Evolutionary conservation across 2,113 vertebrate genomes (phyloP).

Genomic region (Peromyscus polionotus): DNA sequence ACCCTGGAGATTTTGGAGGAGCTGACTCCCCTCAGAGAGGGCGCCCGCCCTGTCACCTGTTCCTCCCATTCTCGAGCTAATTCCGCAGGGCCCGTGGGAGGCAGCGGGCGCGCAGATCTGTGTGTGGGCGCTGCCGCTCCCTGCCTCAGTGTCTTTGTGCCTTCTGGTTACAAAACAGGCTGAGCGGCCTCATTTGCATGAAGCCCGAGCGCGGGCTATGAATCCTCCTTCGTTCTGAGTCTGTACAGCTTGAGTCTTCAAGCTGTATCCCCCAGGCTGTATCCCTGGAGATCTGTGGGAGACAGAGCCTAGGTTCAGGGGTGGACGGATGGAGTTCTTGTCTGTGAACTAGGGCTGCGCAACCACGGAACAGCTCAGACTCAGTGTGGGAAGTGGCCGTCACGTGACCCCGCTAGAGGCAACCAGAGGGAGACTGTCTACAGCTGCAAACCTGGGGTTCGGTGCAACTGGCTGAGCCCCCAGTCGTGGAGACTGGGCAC

Average conservation of each 20-base stretch:
- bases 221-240: conserved; percentile 62
- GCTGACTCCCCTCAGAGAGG: conserved; percentile 4
- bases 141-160: conserved; percentile 81
- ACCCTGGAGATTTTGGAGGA: conserved; percentile 4
- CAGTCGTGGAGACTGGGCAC: accelerated
- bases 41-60: conserved; percentile 81
- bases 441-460: background rate
- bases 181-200: conserved; percentile 81
- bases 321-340: background rate
- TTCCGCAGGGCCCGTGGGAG: conserved; percentile 79
- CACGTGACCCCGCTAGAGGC: background rate
- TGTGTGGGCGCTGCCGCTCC: conserved; percentile 63
- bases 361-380: background rate
- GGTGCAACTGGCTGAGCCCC: background rate
- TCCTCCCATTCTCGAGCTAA: conserved; percentile 72
- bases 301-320: background rate
- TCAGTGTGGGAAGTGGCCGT: background rate
- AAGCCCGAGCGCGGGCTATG: conserved; percentile 71
- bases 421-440: background rate
- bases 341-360: background rate
- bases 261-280: background rate
- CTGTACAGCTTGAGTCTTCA: background rate
- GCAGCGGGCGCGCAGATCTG: conserved; percentile 57
- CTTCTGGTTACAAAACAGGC: conserved; percentile 85
- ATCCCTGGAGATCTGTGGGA: background rate